A percentile compares a stretch with the other conserved stretches of the same genome.
phyloP scores from a whole-genome alignment of 2,888 invertebrate genomes.

The Argyresthia albistria region DNA sequence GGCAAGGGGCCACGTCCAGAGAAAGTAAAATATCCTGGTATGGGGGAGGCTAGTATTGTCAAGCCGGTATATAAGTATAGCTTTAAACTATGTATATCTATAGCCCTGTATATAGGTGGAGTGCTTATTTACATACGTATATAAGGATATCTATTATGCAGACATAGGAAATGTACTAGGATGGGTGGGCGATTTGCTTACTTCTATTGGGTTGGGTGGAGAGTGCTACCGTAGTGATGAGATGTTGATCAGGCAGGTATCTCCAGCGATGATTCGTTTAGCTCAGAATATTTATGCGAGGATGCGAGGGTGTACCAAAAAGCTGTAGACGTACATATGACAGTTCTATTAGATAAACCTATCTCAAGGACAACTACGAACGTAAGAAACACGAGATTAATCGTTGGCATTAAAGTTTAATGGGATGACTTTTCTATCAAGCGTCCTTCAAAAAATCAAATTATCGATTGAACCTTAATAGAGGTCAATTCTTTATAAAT shows the following conservation, averaged over 20 bases:
- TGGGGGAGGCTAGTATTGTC: conserved; percentile 71
- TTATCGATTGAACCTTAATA: too few species aligned
- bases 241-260: neutral
- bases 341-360: too few species aligned
- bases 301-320: too few species aligned
- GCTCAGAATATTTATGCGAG: neutral
- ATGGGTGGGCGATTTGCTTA: conserved; percentile 45
- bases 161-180: conserved; percentile 61
- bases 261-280: neutral
- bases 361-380: too few species aligned
- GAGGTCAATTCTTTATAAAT: too few species aligned
- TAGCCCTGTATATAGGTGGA: conserved; percentile 48
- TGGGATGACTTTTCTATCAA: neutral
- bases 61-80: conserved; percentile 66
- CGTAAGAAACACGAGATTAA: too few species aligned
- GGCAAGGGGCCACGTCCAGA: conserved; percentile 64
- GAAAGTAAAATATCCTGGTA: conserved; percentile 71
- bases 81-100: conserved; percentile 67
- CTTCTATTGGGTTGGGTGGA: conserved; percentile 14
- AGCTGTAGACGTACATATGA: too few species aligned
- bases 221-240: neutral
- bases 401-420: too few species aligned
- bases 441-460: neutral
- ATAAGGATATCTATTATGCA: conserved; percentile 69
- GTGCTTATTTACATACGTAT: conserved; percentile 66